A percentile compares a stretch with the other conserved stretches of the same genome.
Conservation (phyloP, 2,888 invertebrate species). For the Dermolepida albohirtum region DNA sequence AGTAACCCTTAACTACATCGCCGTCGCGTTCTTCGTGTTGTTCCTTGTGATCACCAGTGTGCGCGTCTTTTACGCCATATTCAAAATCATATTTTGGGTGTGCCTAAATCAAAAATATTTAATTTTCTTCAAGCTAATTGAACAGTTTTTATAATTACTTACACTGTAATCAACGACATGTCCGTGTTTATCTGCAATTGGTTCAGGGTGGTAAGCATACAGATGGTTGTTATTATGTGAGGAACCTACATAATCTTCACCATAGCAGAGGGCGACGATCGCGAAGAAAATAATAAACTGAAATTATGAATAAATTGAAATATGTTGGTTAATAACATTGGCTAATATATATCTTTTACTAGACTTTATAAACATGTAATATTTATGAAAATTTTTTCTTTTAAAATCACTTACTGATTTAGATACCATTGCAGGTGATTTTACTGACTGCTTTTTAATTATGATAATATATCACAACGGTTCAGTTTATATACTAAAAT, state of each 20-base stretch:
- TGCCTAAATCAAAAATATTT: slow-evolving; percentile 23
- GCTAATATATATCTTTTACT: too few species aligned
- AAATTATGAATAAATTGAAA: not conserved
- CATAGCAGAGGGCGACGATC: not conserved
- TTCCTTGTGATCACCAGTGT: slow-evolving; percentile 60
- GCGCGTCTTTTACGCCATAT: slow-evolving; percentile 61
- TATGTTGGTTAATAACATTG: too few species aligned
- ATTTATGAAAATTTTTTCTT: too few species aligned
- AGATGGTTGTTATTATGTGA: slow-evolving; percentile 20
- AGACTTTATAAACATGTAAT: too few species aligned
- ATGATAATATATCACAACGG: too few species aligned
- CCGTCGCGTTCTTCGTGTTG: slow-evolving; percentile 61
- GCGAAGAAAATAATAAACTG: slow-evolving; percentile 1
- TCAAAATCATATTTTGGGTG: slow-evolving; percentile 58
- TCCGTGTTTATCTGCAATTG: slow-evolving; percentile 1
- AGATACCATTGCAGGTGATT: too few species aligned
- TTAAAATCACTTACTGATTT: too few species aligned
- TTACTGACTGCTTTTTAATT: too few species aligned
- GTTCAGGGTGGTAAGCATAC: slow-evolving; percentile 4
- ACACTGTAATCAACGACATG: slow-evolving; percentile 10
- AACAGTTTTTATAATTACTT: not conserved
- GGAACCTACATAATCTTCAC: not conserved
- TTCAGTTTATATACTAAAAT: too few species aligned
- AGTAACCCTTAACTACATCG: slow-evolving; percentile 59
- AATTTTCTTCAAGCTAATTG: not conserved